These are phyloP conservation scores for Procapra przewalskii DNA, from an alignment of 2,113 vertebrate genomes.

Conservation along the genomic window DNA sequence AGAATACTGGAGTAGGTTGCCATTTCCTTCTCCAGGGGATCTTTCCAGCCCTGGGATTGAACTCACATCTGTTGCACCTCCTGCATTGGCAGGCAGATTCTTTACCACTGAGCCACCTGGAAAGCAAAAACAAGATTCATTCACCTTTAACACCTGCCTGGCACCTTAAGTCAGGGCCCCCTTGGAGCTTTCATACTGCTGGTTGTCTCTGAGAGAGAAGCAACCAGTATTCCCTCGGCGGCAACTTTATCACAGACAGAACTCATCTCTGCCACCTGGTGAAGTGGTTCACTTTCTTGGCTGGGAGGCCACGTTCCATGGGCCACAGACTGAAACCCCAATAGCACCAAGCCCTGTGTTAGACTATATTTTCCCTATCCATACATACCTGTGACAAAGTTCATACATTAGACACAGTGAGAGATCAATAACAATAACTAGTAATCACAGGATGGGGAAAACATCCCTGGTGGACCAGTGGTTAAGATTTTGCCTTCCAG, in stretches of 20 bases:
- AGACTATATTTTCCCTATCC: not conserved
- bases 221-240: fast-evolving
- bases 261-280: not conserved
- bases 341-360: not conserved
- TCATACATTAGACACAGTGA: not conserved
- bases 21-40: not conserved
- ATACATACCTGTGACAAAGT: not conserved
- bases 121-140: not conserved
- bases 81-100: not conserved
- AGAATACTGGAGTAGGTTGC: not conserved
- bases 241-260: fast-evolving
- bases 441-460: not conserved
- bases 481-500: not conserved
- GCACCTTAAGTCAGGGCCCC: fast-evolving
- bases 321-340: not conserved
- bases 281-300: not conserved
- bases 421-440: not conserved
- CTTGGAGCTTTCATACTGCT: fast-evolving
- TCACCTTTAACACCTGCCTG: not conserved
- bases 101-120: not conserved
- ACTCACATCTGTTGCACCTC: not conserved
- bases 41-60: fast-evolving
- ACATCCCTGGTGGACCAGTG: not conserved
- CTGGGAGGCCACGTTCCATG: not conserved
- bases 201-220: not conserved